Conservation (phyloP, 37 sponge, comb jelly and placozoan species). For the Cliona cf. orientalis region DNA sequence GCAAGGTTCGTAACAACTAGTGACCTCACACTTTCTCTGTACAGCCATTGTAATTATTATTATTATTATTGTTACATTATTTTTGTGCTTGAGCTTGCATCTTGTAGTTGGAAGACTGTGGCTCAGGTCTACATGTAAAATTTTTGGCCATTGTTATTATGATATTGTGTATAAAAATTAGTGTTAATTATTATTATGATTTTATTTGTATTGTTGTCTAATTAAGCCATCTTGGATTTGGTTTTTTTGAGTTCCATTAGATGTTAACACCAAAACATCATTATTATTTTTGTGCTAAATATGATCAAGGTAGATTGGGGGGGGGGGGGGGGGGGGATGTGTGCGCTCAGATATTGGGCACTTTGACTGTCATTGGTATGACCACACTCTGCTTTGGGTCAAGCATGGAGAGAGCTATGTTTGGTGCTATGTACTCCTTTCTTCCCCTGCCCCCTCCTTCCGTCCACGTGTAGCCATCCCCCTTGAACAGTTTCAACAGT, state of each 20-base stretch:
- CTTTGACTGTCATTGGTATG: conserved; percentile 3
- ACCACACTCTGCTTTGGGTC: background rate
- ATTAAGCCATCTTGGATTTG: background rate
- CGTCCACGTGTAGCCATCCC: conserved; percentile 59
- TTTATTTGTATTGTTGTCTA: background rate
- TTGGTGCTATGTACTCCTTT: conserved; percentile 40
- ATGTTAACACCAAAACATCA: too few relatives aligned
- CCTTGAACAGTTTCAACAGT: conserved; percentile 58
- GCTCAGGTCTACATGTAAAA: too few relatives aligned
- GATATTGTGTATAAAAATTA: too few relatives aligned
- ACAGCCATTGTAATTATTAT: background rate
- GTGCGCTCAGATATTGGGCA: too few relatives aligned
- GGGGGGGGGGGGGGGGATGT: too few relatives aligned
- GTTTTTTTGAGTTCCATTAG: background rate
- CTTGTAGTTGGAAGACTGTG: too few relatives aligned
- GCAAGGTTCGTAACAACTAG: conserved; percentile 76
- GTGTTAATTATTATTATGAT: too few relatives aligned
- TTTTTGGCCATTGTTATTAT: too few relatives aligned
- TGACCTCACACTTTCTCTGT: background rate
- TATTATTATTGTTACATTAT: too few relatives aligned
- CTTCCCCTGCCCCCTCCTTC: background rate
- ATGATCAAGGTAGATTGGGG: too few relatives aligned
- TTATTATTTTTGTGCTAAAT: too few relatives aligned
- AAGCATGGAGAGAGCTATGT: background rate
- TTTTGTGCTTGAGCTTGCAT: too few relatives aligned